phyloP scores from a whole-genome alignment of 2,888 invertebrate genomes.

The Cheilosia vulpina region DNA sequence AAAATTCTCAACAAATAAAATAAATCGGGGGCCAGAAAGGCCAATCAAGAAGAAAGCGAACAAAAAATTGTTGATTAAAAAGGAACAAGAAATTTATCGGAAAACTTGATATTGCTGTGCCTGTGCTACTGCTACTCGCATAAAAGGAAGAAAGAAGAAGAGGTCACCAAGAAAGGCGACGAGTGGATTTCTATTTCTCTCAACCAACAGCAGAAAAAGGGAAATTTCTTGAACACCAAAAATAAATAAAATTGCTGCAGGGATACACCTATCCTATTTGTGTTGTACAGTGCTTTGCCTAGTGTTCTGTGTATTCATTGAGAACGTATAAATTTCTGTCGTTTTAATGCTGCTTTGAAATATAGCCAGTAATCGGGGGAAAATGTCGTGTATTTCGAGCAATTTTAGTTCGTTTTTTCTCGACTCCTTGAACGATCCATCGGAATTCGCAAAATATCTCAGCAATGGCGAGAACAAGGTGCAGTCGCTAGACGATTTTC shows the following conservation, averaged over 20 bases:
- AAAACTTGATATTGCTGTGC: conserved; percentile 71
- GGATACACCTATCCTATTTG: conserved; percentile 67
- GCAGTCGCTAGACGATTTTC: conserved; percentile 82
- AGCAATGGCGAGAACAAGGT: conserved; percentile 83
- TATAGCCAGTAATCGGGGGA: conserved; percentile 49
- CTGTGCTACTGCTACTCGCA: conserved; percentile 44
- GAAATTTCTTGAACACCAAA: conserved; percentile 66
- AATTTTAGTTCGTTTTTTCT: conserved; percentile 83
- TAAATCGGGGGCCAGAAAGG: conserved; percentile 53
- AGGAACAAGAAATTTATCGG: conserved; percentile 67
- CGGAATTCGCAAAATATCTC: conserved; percentile 83
- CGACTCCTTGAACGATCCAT: conserved; percentile 83
- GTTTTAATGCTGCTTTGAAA: conserved; percentile 64
- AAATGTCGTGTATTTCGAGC: conserved; percentile 83
- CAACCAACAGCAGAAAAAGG: conserved; percentile 52
- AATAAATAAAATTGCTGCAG: conserved; percentile 64
- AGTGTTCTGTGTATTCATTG: conserved; percentile 45
- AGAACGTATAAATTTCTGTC: conserved; percentile 24
- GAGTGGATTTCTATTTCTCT: conserved; percentile 71
- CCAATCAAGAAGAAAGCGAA: conserved; percentile 65
- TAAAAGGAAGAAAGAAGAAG: conserved; percentile 72
- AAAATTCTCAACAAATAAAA: conserved; percentile 55
- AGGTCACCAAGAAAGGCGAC: conserved; percentile 76
- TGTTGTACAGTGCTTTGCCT: conserved; percentile 9
- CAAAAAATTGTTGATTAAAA: conserved; percentile 71